phyloP scores from a whole-genome alignment of 2,888 invertebrate genomes.

The Dysmachus trigonus region DNA sequence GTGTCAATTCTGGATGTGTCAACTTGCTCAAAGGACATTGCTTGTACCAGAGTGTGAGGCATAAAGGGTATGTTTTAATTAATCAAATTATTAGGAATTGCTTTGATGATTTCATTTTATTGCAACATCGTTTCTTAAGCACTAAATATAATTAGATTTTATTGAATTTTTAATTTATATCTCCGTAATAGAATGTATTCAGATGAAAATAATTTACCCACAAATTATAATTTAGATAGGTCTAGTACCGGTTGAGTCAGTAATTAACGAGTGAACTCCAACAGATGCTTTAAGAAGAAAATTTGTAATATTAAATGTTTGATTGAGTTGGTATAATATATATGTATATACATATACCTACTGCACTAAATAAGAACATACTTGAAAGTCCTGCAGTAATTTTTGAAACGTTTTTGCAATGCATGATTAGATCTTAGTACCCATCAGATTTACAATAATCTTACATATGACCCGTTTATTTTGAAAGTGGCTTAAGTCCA shows the following conservation, averaged over 20 bases:
- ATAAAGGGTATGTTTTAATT: background rate
- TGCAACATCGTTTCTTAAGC: background rate
- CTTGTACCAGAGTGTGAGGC: background rate
- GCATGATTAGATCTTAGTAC: too few relatives aligned
- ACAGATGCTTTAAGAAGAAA: background rate
- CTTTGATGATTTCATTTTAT: background rate
- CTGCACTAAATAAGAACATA: too few relatives aligned
- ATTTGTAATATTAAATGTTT: background rate
- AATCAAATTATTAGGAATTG: background rate
- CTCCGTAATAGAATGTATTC: background rate
- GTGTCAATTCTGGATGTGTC: background rate
- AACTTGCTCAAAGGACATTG: background rate
- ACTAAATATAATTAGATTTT: background rate
- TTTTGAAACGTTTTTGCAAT: too few relatives aligned
- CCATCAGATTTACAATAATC: too few relatives aligned
- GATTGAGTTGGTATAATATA: background rate
- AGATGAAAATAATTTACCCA: background rate
- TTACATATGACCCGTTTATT: too few relatives aligned
- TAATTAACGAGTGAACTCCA: background rate
- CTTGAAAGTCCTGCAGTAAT: too few relatives aligned
- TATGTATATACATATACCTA: too few relatives aligned
- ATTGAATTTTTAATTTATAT: background rate
- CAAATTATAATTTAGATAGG: background rate
- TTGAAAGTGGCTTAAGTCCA: too few relatives aligned
- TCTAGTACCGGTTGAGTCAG: background rate